A percentile compares a stretch with the other conserved stretches of the same genome.
Evolutionary conservation across 1,140 invertebrate genomes (phyloP).

Genomic region (Ostrea edulis): DNA sequence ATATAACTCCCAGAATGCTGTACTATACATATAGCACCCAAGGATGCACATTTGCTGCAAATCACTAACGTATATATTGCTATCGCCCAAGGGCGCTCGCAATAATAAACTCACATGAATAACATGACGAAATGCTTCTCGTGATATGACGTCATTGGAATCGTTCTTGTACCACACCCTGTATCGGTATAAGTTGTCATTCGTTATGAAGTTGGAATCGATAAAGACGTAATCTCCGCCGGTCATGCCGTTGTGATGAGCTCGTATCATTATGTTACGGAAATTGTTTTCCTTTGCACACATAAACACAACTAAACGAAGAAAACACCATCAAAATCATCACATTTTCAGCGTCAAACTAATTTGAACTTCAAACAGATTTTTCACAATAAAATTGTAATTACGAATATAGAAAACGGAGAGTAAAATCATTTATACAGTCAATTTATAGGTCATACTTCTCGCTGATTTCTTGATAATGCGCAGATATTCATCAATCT

Average conservation of each 20-base stretch:
- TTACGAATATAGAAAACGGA: too few species aligned
- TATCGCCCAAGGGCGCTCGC: too few species aligned
- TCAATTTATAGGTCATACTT: background rate
- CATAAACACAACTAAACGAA: slow-evolving; percentile 28
- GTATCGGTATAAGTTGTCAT: background rate
- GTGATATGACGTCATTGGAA: background rate
- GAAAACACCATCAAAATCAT: background rate
- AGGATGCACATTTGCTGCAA: too few species aligned
- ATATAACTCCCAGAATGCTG: too few species aligned
- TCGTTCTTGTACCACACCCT: background rate
- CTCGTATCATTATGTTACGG: slow-evolving; percentile 2
- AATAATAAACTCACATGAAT: slow-evolving; percentile 14
- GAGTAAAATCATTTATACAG: background rate
- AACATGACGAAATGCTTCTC: slow-evolving; percentile 24
- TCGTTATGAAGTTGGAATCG: slow-evolving; percentile 20
- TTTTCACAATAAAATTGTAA: too few species aligned
- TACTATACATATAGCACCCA: too few species aligned
- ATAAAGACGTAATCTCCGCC: slow-evolving; percentile 31
- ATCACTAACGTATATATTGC: too few species aligned
- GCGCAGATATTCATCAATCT: background rate
- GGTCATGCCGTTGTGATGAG: background rate
- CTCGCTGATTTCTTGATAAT: slow-evolving; percentile 5
- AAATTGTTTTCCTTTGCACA: background rate
- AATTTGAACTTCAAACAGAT: too few species aligned
- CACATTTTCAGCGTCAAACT: background rate